phyloP scores from a whole-genome alignment of 2,113 vertebrate genomes.

The Phaethon lepturus region DNA sequence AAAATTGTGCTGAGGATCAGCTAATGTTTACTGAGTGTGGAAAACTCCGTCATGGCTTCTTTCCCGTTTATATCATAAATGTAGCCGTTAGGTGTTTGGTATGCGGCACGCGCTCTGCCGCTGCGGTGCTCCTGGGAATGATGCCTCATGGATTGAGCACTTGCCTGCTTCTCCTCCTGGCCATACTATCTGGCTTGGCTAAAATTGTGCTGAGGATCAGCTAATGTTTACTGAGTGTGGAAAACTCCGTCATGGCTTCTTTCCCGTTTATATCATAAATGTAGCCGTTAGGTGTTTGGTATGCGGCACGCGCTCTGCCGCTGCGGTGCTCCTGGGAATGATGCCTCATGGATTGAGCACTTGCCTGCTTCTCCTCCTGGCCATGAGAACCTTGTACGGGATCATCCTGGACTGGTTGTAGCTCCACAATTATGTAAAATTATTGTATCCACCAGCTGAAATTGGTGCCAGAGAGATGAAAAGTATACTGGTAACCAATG shows the following conservation, averaged over 20 bases:
- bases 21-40: background rate
- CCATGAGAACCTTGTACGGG: background rate
- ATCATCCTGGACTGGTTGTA: background rate
- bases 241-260: background rate
- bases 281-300: background rate
- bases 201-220: rapidly evolving
- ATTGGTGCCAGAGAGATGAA: background rate
- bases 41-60: background rate
- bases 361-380: background rate
- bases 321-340: background rate
- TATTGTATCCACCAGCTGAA: background rate
- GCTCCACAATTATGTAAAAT: background rate
- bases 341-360: rapidly evolving
- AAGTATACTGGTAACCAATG: background rate
- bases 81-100: background rate
- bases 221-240: background rate
- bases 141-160: rapidly evolving
- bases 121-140: background rate
- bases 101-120: background rate
- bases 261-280: background rate
- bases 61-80: background rate
- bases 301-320: background rate
- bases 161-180: background rate
- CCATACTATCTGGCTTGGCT: background rate
- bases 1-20: rapidly evolving